Evolutionary conservation across 2,797 vertebrate species (phyloP).

Genomic region (Anomalospiza imberbis): DNA sequence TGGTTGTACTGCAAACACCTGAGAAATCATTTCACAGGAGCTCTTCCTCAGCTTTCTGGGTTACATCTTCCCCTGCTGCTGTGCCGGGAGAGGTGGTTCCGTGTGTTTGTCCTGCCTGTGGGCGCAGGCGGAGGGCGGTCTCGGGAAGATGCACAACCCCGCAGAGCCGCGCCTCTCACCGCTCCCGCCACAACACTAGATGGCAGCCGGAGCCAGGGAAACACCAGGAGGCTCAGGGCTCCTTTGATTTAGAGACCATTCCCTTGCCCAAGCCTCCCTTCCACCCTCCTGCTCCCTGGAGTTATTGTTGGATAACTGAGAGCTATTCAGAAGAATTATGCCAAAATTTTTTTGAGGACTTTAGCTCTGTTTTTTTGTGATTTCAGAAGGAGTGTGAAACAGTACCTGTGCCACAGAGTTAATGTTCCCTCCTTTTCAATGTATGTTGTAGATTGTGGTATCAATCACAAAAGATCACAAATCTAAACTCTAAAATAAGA

Average conservation of each 20-base stretch:
- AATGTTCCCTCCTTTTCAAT: background rate
- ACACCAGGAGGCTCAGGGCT: rapidly evolving
- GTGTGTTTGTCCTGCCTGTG: rapidly evolving
- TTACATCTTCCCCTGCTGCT: background rate
- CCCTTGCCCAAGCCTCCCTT: background rate
- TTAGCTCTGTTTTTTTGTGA: background rate
- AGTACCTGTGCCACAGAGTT: background rate
- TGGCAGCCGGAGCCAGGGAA: conserved; percentile 34
- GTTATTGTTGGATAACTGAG: background rate
- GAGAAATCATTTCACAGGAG: background rate
- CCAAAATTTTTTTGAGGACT: background rate
- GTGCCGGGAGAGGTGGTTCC: background rate
- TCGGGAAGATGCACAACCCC: rapidly evolving
- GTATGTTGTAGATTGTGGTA: background rate
- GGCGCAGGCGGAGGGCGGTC: rapidly evolving
- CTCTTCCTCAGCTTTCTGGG: background rate
- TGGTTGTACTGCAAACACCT: background rate
- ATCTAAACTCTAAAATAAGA: background rate
- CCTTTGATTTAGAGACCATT: rapidly evolving
- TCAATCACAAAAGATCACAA: background rate
- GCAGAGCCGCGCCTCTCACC: background rate
- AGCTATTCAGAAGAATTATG: background rate
- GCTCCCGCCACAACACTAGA: background rate
- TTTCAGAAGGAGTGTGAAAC: background rate
- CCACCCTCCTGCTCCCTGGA: background rate